Evolutionary conservation across 2,113 vertebrate species (phyloP).

Genomic region (Stegostoma tigrinum): DNA sequence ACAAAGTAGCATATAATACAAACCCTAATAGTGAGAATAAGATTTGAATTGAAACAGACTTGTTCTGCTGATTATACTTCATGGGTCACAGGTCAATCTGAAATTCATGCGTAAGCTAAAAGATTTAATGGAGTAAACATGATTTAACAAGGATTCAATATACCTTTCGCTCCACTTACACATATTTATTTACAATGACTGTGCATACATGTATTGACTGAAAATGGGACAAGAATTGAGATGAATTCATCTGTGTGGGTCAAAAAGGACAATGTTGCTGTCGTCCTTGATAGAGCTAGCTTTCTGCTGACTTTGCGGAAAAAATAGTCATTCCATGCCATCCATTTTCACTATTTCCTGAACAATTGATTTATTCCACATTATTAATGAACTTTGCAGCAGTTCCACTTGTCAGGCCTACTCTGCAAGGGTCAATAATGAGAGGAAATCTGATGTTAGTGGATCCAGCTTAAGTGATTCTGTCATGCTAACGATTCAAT

Average conservation of each 20-base stretch:
- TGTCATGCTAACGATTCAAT: slow-evolving; percentile 86
- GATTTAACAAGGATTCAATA: slow-evolving; percentile 38
- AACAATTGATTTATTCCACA: slow-evolving; percentile 91
- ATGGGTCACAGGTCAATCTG: not conserved
- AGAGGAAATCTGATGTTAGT: slow-evolving; percentile 91
- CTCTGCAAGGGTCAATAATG: slow-evolving; percentile 85
- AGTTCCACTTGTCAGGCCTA: slow-evolving; percentile 83
- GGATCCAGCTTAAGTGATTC: slow-evolving; percentile 91
- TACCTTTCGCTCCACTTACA: slow-evolving; percentile 29
- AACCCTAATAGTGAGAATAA: not conserved
- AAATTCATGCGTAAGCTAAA: slow-evolving; percentile 33
- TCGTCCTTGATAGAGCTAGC: slow-evolving; percentile 57
- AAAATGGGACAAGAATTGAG: slow-evolving; percentile 38
- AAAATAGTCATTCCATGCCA: slow-evolving; percentile 57
- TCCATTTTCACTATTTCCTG: slow-evolving; percentile 69
- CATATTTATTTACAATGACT: slow-evolving; percentile 37
- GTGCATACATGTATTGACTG: slow-evolving; percentile 32
- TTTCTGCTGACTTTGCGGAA: slow-evolving; percentile 61
- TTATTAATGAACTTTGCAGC: slow-evolving; percentile 99
- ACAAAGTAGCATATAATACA: not conserved
- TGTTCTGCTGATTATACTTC: slow-evolving; percentile 11
- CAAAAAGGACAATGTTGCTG: slow-evolving; percentile 48
- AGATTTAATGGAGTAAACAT: slow-evolving; percentile 34
- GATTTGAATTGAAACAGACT: not conserved
- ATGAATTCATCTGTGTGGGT: slow-evolving; percentile 43